Base-by-base conservation (phyloP, 2,113 vertebrate species). In the Misgurnus mizolepis region DNA sequence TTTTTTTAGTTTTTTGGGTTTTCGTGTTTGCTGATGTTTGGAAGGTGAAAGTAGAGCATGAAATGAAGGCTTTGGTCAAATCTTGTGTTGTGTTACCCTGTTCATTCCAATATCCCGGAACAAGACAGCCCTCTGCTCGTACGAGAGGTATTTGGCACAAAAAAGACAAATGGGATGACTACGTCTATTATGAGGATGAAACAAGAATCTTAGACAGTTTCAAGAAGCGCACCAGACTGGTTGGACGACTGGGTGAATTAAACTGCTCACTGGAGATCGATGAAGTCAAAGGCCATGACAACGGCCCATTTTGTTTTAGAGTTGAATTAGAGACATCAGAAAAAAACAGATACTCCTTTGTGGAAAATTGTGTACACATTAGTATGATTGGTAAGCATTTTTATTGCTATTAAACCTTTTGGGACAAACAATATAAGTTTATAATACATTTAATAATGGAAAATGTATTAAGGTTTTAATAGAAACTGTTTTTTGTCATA, bases 141-240 rank as follows among this genome's bases (percentile, higher is more conserved):
- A 49, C 85, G 4, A 86, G 79, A 39, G 90, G 18, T 2, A 86
- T 86, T 11, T 92, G 91, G 90, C 86, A 89, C 62, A 18, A 0
- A 0, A 0, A 6, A 3, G 0, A 0, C 0, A 0, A 18, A 0
- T 22, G 22, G 22, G 22, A 22, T 22, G 22, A 79, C 0, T 1
- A 2, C 0, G 68, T 92, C 49, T 92, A 83, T 58, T 1, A 77
- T 0, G 60, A 82, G 0, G 89, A 90, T 47, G 0, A 0, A 0
- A 40, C 55, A 0, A 6, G 0, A 1, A 4, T 22, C 22, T 22
- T 22, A 22, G 86, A 87, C 0, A 86, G 0, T 34, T 91, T 83
- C 12, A 87, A 56, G 45, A 75, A 0, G 0, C 85, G 89, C 60
- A 92, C 92, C 73, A 7, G 0, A 58, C 2, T 93, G 55, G 1